phyloP scores from a whole-genome alignment of 2,113 vertebrate species.

The Okapia johnstoni region DNA sequence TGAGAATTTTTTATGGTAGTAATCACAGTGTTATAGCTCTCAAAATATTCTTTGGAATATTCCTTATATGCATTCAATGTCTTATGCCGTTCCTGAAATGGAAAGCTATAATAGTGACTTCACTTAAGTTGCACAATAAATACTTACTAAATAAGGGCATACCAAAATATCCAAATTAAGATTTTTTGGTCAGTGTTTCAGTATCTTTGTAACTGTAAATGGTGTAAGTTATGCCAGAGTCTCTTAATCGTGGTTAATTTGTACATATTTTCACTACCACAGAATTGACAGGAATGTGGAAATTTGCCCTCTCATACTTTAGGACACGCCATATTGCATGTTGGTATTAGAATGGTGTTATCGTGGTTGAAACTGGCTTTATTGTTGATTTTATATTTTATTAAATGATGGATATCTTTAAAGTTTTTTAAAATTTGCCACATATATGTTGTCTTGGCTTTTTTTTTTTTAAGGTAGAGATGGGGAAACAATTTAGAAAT shows the following conservation, averaged over 20 bases:
- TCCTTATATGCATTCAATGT: conserved; percentile 20
- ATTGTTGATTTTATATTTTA: conserved; percentile 21
- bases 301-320: background rate
- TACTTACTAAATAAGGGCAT: conserved; percentile 53
- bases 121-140: conserved; percentile 35
- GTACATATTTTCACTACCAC: conserved; percentile 59
- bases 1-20: conserved; percentile 7
- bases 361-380: background rate
- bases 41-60: background rate
- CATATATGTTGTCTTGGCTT: background rate
- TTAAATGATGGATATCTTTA: background rate
- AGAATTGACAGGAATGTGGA: conserved; percentile 53
- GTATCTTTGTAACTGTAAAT: conserved; percentile 51
- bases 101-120: conserved; percentile 17
- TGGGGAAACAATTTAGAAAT: conserved; percentile 12
- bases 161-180: conserved; percentile 33
- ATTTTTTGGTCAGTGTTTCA: conserved; percentile 49
- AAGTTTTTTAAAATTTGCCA: background rate
- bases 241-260: conserved; percentile 45
- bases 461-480: background rate
- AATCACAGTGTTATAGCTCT: conserved; percentile 20
- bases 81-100: conserved; percentile 41
- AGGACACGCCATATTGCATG: background rate
- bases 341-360: conserved; percentile 5
- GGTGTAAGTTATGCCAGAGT: conserved; percentile 23